phyloP scores from a whole-genome alignment of 2,113 vertebrate genomes.

The Brienomyrus brachyistius region DNA sequence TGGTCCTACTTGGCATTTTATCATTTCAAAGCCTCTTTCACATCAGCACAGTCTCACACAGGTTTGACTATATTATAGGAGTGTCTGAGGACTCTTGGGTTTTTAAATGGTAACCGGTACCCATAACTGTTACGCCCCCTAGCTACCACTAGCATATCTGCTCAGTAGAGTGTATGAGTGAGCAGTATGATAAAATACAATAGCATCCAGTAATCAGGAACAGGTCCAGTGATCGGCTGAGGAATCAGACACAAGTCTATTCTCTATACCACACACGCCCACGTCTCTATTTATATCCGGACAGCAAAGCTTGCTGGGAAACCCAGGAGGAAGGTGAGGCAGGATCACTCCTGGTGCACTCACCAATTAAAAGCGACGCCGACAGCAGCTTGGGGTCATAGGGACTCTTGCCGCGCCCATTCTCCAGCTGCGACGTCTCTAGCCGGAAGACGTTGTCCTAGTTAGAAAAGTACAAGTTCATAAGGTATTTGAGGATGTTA shows the following conservation, averaged over 20 bases:
- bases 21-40: neutral
- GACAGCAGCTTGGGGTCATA: slow-evolving; percentile 95
- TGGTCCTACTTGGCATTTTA: neutral
- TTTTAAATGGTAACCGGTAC: neutral
- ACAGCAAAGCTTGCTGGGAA: neutral
- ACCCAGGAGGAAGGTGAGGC: slow-evolving; percentile 1
- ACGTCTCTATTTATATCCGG: neutral
- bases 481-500: neutral
- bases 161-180: neutral
- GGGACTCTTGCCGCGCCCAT: slow-evolving; percentile 93
- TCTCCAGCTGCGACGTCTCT: slow-evolving; percentile 81
- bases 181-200: neutral
- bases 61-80: neutral
- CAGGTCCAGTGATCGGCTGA: neutral
- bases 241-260: neutral
- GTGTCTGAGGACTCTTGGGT: neutral
- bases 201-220: neutral
- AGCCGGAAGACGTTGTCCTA: slow-evolving; percentile 93
- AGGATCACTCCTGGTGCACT: slow-evolving; percentile 31
- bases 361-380: slow-evolving; percentile 88
- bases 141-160: neutral
- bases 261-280: neutral
- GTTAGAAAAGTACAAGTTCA: slow-evolving; percentile 42
- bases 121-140: neutral
- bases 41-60: neutral